Evolutionary conservation across 2,888 invertebrate genomes (phyloP), one percentile per base, ranked within the genome.

Genomic region (Perizoma flavofasciatum): DNA sequence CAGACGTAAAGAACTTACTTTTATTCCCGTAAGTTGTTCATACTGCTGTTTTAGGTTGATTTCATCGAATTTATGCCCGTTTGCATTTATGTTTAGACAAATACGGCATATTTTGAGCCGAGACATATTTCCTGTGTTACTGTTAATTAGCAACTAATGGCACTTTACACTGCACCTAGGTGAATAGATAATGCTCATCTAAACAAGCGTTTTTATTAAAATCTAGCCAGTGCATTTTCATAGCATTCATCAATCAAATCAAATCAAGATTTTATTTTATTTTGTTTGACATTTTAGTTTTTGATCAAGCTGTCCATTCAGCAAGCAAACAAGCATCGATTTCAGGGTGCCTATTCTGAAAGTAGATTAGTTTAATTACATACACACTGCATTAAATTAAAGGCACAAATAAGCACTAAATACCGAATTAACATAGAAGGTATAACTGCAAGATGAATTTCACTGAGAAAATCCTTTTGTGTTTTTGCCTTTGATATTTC

Each of bases 11-110:
- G 11, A 53, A 76, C 82, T 82, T 71, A 85, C 85, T 75, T 80
- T 83, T 55, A 72, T 60, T 11, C 75, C 75, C 68, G 78, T 79
- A 68, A 85, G 70, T 67, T 83, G 74, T 63, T 85, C 84, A 61
- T 85, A 85, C 57, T 72, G 78, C 47, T 70, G 70, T 68, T 78
- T 79, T 22, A 84, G 67, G 63, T 81, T 70, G 67, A 72, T 79
- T 61, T 67, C 71, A 65, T 79, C 73, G 58, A 77, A 76, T 57
- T 77, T 73, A 61, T 77, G 83, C 56, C 83, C 69, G 71, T 80
- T 82, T 11, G 74, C 76, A 52, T 81, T 79, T 39, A 75, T 79
- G 47, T 71, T 71, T 32, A 85, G 70, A 61, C 85, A 85, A 61
- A 83, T 79, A 44, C 84, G 75, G 60, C 85, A 85, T 63, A 80